Evolutionary conservation across 2,797 vertebrate species (phyloP), one percentile per base, ranked within the genome.

Genomic region (Ibycter americanus): DNA sequence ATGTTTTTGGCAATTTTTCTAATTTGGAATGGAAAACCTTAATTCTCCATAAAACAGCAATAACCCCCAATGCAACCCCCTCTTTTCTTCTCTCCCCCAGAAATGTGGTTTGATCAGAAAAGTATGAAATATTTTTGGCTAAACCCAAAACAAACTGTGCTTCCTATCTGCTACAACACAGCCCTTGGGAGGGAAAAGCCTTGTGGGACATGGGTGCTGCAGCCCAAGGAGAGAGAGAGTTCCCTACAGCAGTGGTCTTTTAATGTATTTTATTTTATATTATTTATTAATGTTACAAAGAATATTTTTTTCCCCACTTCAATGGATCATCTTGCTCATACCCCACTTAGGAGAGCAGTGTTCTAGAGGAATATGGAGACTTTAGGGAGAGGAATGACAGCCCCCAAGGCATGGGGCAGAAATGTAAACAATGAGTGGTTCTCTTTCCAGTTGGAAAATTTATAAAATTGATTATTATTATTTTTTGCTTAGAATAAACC

Each of bases 41-140:
- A 8, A 21, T 25, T 73, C 13, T n/a, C 26, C 13, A 11, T 62
- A 19, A 77, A 83, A n/a, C 1, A 49, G 17, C 6, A 22, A 8
- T 4, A 71, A 27, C 0, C 12, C 1, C 18, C 55, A 65, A 59
- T 2, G 15, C 2, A 21, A 20, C 6, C 3, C 12, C 2, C 2
- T 46, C 14, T 84, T 81, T 63, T 27, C 17, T 38, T 58, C 22
- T 67, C 46, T 67, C 3, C 3, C 3, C 9, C 4, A 47, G 20
- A 67, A 92, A 34, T 0, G 1, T 1, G 5, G 6, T 20, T 88
- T 61, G 29, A 29, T 65, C 8, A 67, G 11, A 78, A 82, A 84
- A 58, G 7, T 32, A 52, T 19, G 3, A 62, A 82, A 40, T 54
- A 27, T 34, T 72, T 86, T 31, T 59, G 27, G 19, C 4, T 44